phyloP scores from a whole-genome alignment of 2,113 vertebrate genomes.

The Bos javanicus region DNA sequence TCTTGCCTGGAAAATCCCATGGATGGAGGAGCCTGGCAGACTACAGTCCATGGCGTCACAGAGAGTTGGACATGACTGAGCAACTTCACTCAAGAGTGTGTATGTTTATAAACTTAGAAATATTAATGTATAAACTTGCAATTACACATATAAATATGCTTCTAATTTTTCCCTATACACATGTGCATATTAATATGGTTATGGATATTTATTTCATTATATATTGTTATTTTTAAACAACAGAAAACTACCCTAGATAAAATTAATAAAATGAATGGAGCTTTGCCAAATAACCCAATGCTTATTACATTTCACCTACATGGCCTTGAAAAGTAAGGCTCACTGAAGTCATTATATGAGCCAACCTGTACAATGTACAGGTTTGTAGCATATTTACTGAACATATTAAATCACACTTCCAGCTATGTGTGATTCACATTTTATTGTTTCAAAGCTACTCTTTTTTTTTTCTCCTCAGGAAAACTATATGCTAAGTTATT shows the following conservation, averaged over 20 bases:
- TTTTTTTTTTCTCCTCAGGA: background rate
- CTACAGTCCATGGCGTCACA: background rate
- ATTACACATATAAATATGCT: background rate
- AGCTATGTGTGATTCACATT: background rate
- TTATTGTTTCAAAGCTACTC: background rate
- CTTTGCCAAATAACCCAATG: background rate
- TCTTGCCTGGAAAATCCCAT: background rate
- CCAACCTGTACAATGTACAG: background rate
- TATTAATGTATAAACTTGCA: background rate
- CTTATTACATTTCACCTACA: background rate
- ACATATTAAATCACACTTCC: conserved; percentile 13
- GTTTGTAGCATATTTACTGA: background rate
- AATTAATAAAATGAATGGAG: background rate
- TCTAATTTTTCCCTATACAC: background rate
- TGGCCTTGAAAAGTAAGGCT: background rate
- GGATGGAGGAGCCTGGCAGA: background rate
- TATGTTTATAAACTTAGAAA: background rate
- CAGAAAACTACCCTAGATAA: background rate
- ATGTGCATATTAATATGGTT: background rate
- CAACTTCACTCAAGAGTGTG: background rate
- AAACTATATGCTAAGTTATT: background rate
- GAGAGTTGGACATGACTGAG: background rate
- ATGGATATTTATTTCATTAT: background rate
- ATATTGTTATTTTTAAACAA: background rate
- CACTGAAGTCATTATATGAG: background rate